phyloP scores from a whole-genome alignment of 2,113 vertebrate species.

The Nothocercus nigrocapillus region DNA sequence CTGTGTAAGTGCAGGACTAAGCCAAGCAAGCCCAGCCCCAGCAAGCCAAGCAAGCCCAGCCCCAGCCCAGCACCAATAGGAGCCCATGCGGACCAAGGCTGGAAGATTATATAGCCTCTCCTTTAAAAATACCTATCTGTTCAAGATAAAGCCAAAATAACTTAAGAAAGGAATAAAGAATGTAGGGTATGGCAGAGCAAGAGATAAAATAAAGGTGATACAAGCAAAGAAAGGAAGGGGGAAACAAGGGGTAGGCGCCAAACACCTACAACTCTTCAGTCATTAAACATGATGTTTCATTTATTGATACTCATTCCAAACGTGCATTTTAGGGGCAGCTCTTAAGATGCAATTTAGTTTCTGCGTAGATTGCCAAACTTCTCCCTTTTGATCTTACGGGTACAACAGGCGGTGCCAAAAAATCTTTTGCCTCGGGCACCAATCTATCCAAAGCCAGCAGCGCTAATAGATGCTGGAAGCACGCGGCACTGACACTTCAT shows the following conservation, averaged over 20 bases:
- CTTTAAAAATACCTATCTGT: background rate
- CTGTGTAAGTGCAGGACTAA: background rate
- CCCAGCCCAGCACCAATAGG: background rate
- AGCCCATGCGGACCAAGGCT: background rate
- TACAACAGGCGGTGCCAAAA: constrained; percentile 45
- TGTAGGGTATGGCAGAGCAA: background rate
- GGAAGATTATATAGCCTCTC: background rate
- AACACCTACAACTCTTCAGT: background rate
- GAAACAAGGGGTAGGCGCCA: background rate
- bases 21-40: background rate
- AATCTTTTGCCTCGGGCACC: constrained; percentile 50
- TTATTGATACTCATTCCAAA: constrained; percentile 4
- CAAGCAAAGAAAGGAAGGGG: background rate
- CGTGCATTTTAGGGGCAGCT: constrained; percentile 1
- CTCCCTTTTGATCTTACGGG: constrained; percentile 53
- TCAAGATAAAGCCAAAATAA: background rate
- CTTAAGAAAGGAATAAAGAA: background rate
- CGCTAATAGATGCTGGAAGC: constrained; percentile 40
- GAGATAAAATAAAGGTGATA: constrained; percentile 2
- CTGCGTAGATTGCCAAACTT: constrained; percentile 10
- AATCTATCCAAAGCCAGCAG: background rate
- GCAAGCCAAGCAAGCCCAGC: background rate
- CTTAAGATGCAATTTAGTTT: constrained; percentile 48
- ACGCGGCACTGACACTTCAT: constrained; percentile 18
- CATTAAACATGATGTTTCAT: background rate